Evolutionary conservation across 2,113 vertebrate species (phyloP), one percentile per base, ranked within the genome.

Genomic region (Pantherophis guttatus): DNA sequence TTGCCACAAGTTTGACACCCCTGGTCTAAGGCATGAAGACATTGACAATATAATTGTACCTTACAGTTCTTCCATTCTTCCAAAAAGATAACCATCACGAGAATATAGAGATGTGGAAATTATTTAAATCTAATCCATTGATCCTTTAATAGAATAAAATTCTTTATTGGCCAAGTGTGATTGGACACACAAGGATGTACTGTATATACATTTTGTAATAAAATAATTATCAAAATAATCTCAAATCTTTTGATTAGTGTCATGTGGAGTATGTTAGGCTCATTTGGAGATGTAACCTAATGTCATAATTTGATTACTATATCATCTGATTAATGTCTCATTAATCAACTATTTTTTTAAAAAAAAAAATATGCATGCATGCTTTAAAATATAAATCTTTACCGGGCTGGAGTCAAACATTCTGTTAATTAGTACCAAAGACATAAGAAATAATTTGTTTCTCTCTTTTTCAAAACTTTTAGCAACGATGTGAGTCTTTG

Each of bases 301-400:
- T 90, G 92, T 95, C 55, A 62, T n/a, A n/a, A 81, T 39, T 26
- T 92, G 39, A 50, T 39, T 94, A 94, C 91, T 0, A n/a, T 33
- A n/a, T 70, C 65, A 21, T 81, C 23, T 92, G 39, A 50, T n/a
- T 94, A 95, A 92, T 0, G 1, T 70, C 10, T 92, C 12, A 57
- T 94, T 86, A n/a, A 93, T 50, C 44, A 50, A 85, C 54, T 48
- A 58, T 94, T 4, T 57, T 57, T 96, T 62, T 62, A 93, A 91
- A 53, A 53, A 91, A 53, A 53, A 53, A 53, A 53, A 95, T 44
- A 3, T 91, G 3, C 8, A 94, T n/a, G 0, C 57, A 26, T 89
- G 55, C 6, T 91, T 59, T 7, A 92, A 91, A 95, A 26, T 87
- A 52, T 92, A 94, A 2, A 87, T 7, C 55, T 96, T 94, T 92